A percentile compares a stretch with the other conserved stretches of the same genome.
These are phyloP conservation scores for Azorinus chamasolen DNA, from an alignment of 2,888 invertebrate genomes.

Conservation along the genomic window DNA sequence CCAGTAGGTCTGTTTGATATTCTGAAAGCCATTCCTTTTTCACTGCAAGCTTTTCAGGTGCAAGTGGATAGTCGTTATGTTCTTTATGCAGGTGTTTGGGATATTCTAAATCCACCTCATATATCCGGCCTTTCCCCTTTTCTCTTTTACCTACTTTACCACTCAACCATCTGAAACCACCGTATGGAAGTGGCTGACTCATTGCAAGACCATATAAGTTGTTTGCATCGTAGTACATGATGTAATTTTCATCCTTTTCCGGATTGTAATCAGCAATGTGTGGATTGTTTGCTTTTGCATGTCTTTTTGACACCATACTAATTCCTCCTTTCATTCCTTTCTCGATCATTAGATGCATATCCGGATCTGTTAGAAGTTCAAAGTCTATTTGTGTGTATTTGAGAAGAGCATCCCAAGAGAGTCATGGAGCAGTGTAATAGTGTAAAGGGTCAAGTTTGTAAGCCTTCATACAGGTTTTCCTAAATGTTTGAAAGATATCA, in stretches of 20 bases:
- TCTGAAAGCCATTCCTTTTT: constrained; percentile 44
- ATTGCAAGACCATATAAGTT: no score
- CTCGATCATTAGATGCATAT: constrained; percentile 73
- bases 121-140: constrained; percentile 46
- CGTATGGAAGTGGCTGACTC: no score
- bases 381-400: constrained; percentile 69
- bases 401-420: no score
- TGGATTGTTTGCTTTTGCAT: no score
- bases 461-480: constrained; percentile 81
- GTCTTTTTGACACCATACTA: constrained; percentile 69
- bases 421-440: constrained; percentile 74
- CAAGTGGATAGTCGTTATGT: constrained; percentile 50
- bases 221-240: no score
- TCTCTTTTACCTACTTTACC: constrained; percentile 52
- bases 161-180: constrained; percentile 77
- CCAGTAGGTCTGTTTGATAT: constrained; percentile 63
- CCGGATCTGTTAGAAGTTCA: constrained; percentile 75
- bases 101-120: constrained; percentile 50
- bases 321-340: constrained; percentile 64
- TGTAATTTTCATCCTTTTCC: constrained; percentile 26
- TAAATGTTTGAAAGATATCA: no score
- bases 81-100: constrained; percentile 34
- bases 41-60: constrained; percentile 72
- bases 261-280: constrained; percentile 42
- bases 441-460: no score